A percentile compares a stretch with the other conserved stretches of the same genome.
Evolutionary conservation across 1,140 invertebrate genomes (phyloP).

Genomic region (Pygmarrhopalites habei): DNA sequence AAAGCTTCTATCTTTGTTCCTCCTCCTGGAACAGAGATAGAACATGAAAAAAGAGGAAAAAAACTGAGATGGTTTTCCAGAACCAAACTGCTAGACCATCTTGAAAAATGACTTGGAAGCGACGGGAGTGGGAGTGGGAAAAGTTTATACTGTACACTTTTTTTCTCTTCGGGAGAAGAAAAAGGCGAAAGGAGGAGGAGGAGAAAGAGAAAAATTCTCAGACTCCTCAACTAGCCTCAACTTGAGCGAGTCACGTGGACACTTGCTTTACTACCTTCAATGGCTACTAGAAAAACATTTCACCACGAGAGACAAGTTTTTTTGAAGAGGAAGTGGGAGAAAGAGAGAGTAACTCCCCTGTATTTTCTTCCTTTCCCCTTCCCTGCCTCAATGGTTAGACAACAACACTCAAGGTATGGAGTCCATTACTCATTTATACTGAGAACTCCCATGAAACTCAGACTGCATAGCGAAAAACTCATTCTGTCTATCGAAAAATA

Average conservation of each 20-base stretch:
- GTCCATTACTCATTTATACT: slow-evolving; percentile 11
- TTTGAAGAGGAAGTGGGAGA: too few species aligned
- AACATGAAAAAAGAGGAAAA: neutral
- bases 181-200: neutral
- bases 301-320: neutral
- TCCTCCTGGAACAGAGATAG: neutral
- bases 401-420: slow-evolving; percentile 3
- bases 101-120: slow-evolving; percentile 12
- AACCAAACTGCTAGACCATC: neutral
- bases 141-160: slow-evolving; percentile 1
- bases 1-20: neutral
- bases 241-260: neutral
- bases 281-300: neutral
- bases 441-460: neutral
- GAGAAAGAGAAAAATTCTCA: neutral
- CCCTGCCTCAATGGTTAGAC: neutral
- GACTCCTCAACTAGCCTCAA: neutral
- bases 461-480: neutral
- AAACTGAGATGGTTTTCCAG: neutral
- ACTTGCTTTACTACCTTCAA: neutral
- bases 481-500: neutral
- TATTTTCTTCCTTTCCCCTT: neutral
- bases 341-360: neutral
- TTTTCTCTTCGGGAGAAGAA: neutral
- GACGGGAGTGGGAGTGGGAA: neutral